Percentiles rank a stretch among this genome's conserved stretches.
Evolutionary conservation across 2,888 invertebrate genomes (phyloP).

Genomic region (Cheilosia vernalis): DNA sequence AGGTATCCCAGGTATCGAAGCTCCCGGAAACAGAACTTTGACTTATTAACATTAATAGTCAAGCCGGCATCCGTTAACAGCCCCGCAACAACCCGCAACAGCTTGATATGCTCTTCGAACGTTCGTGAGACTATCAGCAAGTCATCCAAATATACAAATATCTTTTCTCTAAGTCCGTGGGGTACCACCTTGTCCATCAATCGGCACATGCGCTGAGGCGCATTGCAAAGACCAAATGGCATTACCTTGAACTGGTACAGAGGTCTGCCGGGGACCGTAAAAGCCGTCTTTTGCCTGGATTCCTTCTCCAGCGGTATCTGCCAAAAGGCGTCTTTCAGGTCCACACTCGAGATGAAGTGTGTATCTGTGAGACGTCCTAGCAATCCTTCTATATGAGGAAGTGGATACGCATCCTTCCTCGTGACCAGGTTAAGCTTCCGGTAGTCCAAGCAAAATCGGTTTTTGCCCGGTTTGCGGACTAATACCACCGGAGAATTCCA

Average conservation of each 20-base stretch:
- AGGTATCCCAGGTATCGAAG: conserved; percentile 25
- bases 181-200: conserved; percentile 8
- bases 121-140: neutral
- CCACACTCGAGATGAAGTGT: no score
- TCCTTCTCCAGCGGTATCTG: no score
- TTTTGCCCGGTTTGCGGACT: conserved; percentile 57
- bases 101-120: conserved; percentile 8
- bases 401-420: no score
- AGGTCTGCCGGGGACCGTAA: no score
- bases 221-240: no score
- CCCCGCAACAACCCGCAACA: neutral
- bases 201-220: no score
- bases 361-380: no score
- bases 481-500: conserved; percentile 52
- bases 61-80: neutral
- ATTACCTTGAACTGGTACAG: no score
- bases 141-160: conserved; percentile 26
- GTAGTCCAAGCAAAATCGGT: conserved; percentile 47
- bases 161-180: neutral
- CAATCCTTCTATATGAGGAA: no score
- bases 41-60: no score
- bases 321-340: no score
- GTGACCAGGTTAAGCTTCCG: neutral
- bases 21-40: conserved; percentile 15
- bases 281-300: no score